Evolutionary conservation across 2,888 invertebrate species (phyloP), one percentile per base, ranked within the genome.

Genomic region (Pheosia gnoma): DNA sequence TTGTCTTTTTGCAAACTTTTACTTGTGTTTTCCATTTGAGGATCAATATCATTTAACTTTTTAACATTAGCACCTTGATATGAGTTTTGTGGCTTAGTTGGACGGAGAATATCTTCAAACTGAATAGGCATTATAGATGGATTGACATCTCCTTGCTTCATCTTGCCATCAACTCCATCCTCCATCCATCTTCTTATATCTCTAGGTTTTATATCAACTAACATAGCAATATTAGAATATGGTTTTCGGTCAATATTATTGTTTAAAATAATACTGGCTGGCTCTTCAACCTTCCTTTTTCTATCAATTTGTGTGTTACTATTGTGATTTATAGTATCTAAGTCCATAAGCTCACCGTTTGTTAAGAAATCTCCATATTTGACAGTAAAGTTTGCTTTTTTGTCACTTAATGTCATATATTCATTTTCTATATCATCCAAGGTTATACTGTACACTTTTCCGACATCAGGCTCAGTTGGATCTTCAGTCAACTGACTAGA

Each of bases 321-420:
- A 57, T 65, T 67, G 59, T 71, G 67, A 64, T 72, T 67, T 59
- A 68, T 52, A 59, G 59, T 61, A 45, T 71, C 75, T 39, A 72
- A 64, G 59, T 83, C 85, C 67, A 79, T 77, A 56, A 81, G 62
- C 49, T 90, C 89, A 67, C 80, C 78, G 70, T 90, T 92, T 39
- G 85, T 87, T 70, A 93, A 79, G 74, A 90, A 93, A 74, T 93
- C 88, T 57, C 81, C 85, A 85, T 93, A 93, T 70, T 88, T 91
- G 0, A 90, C 71, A 13, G 88, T 86, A 62, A 82, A 86, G 63
- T 86, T 88, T 0, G 87, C 87, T 71, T 83, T 87, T 66, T 88
- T 92, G 57, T 90, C 88, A 67, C 77, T 77, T 56, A 77, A 65
- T 63, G 78, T 74, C 58, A 83, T 75, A 61, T 79, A 77, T 49